Evolutionary conservation across 2,797 vertebrate species (phyloP).

Genomic region (Pipistrellus pipistrellus): DNA sequence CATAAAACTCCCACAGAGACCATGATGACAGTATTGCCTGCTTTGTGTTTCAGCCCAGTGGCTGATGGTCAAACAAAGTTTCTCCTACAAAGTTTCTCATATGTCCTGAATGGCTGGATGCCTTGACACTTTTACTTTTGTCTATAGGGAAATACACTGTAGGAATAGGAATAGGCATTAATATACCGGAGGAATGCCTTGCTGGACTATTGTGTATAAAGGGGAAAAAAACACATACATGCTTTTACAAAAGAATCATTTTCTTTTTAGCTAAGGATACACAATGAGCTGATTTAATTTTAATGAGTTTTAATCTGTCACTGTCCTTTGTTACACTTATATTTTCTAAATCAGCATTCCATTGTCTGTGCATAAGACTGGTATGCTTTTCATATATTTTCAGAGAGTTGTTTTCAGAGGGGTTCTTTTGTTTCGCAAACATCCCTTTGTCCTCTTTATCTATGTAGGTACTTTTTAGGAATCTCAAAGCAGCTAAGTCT

Average conservation of each 20-base stretch:
- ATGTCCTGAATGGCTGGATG: slow-evolving; percentile 55
- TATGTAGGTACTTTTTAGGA: slow-evolving; percentile 46
- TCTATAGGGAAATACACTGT: neutral
- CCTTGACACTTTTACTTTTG: neutral
- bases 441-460: slow-evolving; percentile 17
- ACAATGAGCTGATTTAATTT: slow-evolving; percentile 78
- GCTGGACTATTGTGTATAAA: slow-evolving; percentile 36
- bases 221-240: neutral
- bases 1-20: slow-evolving; percentile 76
- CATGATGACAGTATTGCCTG: slow-evolving; percentile 61
- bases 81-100: slow-evolving; percentile 64
- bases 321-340: slow-evolving; percentile 71
- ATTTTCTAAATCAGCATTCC: slow-evolving; percentile 76
- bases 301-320: slow-evolving; percentile 83
- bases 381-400: slow-evolving; percentile 61
- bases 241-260: slow-evolving; percentile 78
- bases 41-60: slow-evolving; percentile 71
- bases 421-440: slow-evolving; percentile 61
- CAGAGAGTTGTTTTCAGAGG: slow-evolving; percentile 25
- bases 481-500: slow-evolving; percentile 43
- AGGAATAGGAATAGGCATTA: slow-evolving; percentile 44
- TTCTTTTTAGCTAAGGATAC: slow-evolving; percentile 73
- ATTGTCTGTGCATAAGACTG: slow-evolving; percentile 69
- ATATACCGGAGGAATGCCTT: slow-evolving; percentile 45
- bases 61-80: slow-evolving; percentile 79